These are phyloP conservation scores for Porites divaricata DNA, from an alignment of 92 coral and sea anemone species.

Conservation along the genomic window DNA sequence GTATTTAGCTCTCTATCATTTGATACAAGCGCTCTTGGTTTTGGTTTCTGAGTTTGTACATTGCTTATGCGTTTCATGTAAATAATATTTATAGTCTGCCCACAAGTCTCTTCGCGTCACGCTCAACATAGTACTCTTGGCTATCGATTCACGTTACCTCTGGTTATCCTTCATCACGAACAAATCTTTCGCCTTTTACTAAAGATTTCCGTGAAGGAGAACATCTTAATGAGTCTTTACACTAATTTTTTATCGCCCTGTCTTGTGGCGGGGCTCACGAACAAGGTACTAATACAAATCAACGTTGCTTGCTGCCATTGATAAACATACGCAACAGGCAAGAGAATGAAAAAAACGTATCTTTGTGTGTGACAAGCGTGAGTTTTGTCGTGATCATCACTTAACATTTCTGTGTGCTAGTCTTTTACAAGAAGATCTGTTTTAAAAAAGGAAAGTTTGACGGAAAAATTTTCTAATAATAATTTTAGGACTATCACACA, in stretches of 20 bases:
- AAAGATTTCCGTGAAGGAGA: slow-evolving; percentile 86
- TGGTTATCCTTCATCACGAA: slow-evolving; percentile 37
- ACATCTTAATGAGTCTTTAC: slow-evolving; percentile 13
- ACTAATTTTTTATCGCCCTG: slow-evolving; percentile 12
- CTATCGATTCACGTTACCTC: neutral
- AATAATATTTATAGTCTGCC: neutral
- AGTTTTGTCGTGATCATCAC: too few species aligned
- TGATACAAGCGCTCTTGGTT: too few species aligned
- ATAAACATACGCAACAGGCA: too few species aligned
- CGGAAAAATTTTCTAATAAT: too few species aligned
- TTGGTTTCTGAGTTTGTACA: neutral
- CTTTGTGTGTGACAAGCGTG: too few species aligned
- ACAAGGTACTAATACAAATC: too few species aligned
- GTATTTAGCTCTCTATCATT: neutral
- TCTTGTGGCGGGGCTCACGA: neutral
- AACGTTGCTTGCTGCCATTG: too few species aligned
- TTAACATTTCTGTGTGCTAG: too few species aligned
- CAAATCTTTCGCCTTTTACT: slow-evolving; percentile 84
- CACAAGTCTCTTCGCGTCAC: neutral
- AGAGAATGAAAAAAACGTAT: too few species aligned
- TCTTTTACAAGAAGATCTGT: too few species aligned
- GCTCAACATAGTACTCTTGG: neutral
- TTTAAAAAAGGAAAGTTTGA: too few species aligned
- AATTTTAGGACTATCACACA: too few species aligned
- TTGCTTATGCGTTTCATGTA: neutral